phyloP scores from a whole-genome alignment of 2,888 invertebrate genomes.

The Tetropium fuscum region DNA sequence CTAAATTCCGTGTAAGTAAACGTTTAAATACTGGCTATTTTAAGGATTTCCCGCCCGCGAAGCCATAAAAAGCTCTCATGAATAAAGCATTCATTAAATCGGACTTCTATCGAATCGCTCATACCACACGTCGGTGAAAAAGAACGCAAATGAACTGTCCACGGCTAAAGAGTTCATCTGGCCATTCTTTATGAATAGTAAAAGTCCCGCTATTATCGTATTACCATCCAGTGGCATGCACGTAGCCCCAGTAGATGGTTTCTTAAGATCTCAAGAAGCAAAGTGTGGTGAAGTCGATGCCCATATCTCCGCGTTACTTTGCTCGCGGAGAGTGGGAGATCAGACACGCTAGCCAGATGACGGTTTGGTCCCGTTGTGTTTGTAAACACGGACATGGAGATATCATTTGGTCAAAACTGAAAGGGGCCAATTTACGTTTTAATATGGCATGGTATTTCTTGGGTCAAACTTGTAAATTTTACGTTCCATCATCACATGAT shows the following conservation, averaged over 20 bases:
- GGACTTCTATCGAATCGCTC: neutral
- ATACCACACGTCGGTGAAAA: neutral
- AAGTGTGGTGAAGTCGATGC: conserved; percentile 12
- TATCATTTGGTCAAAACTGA: conserved; percentile 25
- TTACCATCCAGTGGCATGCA: conserved; percentile 17
- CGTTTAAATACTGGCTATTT: no score
- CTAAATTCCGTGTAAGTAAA: no score
- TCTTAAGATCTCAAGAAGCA: no score
- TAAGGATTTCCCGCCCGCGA: no score
- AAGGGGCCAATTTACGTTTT: conserved; percentile 10
- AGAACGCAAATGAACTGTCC: conserved; percentile 8
- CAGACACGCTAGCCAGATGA: conserved; percentile 21
- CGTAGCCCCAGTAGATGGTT: conserved; percentile 1
- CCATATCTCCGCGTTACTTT: conserved; percentile 1
- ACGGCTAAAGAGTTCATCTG: conserved; percentile 17
- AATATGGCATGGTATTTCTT: conserved; percentile 11
- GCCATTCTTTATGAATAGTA: conserved; percentile 20
- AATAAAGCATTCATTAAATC: no score
- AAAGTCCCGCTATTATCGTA: conserved; percentile 44
- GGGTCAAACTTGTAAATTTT: conserved; percentile 16
- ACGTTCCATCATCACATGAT: no score
- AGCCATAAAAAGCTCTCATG: no score
- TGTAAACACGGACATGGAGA: conserved; percentile 4
- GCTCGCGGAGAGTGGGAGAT: conserved; percentile 10
- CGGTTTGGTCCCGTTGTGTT: conserved; percentile 19